Evolutionary conservation across 2,888 invertebrate genomes (phyloP).

Genomic region (Timema podura): DNA sequence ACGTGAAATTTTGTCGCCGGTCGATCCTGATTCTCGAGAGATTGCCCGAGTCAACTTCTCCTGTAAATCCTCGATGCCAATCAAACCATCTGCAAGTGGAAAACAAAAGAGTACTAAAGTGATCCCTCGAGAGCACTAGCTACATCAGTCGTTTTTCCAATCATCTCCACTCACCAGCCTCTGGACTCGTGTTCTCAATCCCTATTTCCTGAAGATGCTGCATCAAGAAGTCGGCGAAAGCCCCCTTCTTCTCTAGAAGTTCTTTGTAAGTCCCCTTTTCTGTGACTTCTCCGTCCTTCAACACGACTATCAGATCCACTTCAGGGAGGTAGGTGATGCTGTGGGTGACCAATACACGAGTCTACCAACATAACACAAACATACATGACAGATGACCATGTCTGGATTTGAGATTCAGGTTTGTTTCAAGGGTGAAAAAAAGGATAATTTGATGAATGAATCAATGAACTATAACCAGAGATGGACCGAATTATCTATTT

Average conservation of each 20-base stretch:
- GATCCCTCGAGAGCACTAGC: no score
- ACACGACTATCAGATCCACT: conserved; percentile 84
- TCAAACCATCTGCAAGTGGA: conserved; percentile 60
- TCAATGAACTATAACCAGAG: no score
- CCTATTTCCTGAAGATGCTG: conserved; percentile 46
- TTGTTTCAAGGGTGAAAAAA: background rate
- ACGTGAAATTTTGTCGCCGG: conserved; percentile 44
- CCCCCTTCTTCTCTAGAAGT: conserved; percentile 78
- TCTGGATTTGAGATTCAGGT: background rate
- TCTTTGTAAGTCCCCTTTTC: conserved; percentile 89
- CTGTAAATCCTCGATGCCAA: conserved; percentile 63
- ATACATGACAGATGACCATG: background rate
- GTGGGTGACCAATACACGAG: conserved; percentile 91
- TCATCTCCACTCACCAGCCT: conserved; percentile 30
- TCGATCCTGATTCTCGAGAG: conserved; percentile 62
- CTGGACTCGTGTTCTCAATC: conserved; percentile 22
- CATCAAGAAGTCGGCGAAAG: conserved; percentile 78
- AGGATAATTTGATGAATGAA: no score
- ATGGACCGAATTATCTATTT: no score
- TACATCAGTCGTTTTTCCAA: no score
- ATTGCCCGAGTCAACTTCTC: conserved; percentile 64
- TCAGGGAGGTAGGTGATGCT: conserved; percentile 88
- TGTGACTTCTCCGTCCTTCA: conserved; percentile 81
- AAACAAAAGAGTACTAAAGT: no score
- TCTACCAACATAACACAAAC: conserved; percentile 45